These are phyloP conservation scores for Mugil cephalus DNA, from an alignment of 2,113 vertebrate genomes.

Conservation along the genomic window DNA sequence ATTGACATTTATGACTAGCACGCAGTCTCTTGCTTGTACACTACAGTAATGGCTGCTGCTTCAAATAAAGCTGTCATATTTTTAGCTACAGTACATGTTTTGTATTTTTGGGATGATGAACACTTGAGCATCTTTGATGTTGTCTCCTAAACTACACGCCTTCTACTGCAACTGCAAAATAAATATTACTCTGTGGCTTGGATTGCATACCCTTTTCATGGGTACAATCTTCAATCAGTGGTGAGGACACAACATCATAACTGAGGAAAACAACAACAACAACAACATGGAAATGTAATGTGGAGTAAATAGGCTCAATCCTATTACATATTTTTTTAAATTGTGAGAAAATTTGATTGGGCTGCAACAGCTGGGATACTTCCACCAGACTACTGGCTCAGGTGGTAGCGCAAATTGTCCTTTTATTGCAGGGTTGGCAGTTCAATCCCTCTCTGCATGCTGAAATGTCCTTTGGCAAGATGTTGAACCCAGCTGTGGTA, in stretches of 20 bases:
- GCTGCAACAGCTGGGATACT: neutral
- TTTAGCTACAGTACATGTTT: neutral
- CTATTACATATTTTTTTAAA: too few relatives aligned
- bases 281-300: too few relatives aligned
- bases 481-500: too few relatives aligned
- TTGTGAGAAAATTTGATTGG: neutral
- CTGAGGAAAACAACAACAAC: too few relatives aligned
- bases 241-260: too few relatives aligned
- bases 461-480: too few relatives aligned
- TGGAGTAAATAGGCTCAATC: too few relatives aligned
- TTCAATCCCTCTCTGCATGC: too few relatives aligned
- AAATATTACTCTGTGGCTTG: neutral
- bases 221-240: neutral
- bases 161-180: neutral
- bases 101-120: neutral
- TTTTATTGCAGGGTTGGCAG: too few relatives aligned
- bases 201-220: neutral
- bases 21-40: constrained; percentile 20
- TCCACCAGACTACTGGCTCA: too few relatives aligned
- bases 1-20: constrained; percentile 53
- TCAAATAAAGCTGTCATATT: neutral
- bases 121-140: neutral
- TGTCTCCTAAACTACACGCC: constrained; percentile 1
- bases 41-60: constrained; percentile 20
- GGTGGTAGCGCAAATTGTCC: too few relatives aligned